Percentiles rank a stretch among this genome's conserved stretches.
Conservation (phyloP, 2,797 vertebrate genomes). For the Aplochiton taeniatus region DNA sequence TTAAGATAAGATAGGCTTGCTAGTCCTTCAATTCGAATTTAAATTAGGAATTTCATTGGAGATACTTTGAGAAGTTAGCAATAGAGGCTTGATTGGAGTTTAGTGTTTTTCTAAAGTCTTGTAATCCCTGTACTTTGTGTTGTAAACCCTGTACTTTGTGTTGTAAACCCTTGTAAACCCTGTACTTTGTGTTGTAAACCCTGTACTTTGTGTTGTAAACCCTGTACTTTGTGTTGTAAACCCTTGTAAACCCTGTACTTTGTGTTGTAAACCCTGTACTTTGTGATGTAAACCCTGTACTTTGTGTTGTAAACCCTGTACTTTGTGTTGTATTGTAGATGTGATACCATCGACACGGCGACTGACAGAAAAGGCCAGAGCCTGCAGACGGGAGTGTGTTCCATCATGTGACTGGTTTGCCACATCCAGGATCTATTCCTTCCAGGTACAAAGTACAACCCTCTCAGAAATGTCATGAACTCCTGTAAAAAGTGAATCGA, state of each 20-base stretch:
- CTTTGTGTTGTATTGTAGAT: slow-evolving; percentile 46
- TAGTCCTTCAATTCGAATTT: too few species aligned
- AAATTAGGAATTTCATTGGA: too few species aligned
- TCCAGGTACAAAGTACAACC: slow-evolving; percentile 26
- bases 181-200: slow-evolving; percentile 23
- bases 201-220: slow-evolving; percentile 23
- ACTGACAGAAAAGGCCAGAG: slow-evolving; percentile 67
- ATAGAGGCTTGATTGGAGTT: too few species aligned
- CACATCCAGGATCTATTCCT: not conserved
- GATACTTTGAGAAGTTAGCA: too few species aligned
- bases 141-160: slow-evolving; percentile 23
- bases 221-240: slow-evolving; percentile 22
- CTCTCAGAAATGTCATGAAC: too few species aligned
- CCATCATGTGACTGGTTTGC: slow-evolving; percentile 83
- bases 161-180: too few species aligned
- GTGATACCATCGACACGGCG: slow-evolving; percentile 57
- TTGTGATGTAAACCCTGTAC: not conserved
- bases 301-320: not conserved
- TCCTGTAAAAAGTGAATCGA: too few species aligned
- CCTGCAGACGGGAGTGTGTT: slow-evolving; percentile 87
- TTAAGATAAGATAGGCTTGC: too few species aligned
- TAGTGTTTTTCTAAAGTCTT: too few species aligned
- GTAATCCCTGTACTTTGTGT: slow-evolving; percentile 3
- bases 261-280: not conserved
- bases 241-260: too few species aligned